Evolutionary conservation across 1,140 invertebrate genomes (phyloP).

Genomic region (Rhagoletis pomonella): DNA sequence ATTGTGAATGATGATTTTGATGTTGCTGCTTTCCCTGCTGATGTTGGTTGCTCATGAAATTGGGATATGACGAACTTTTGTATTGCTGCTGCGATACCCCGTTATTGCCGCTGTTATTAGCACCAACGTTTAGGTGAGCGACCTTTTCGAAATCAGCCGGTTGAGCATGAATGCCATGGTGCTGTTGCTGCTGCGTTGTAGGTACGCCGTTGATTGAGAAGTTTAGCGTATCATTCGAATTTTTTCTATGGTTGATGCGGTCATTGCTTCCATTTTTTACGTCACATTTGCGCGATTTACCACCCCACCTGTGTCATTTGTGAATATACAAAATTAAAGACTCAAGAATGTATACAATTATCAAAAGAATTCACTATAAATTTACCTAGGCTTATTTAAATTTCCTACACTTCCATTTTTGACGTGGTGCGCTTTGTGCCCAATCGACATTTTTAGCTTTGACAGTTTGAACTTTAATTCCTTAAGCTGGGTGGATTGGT

Average conservation of each 20-base stretch:
- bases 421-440: constrained; percentile 68
- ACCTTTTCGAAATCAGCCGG: constrained; percentile 56
- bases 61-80: constrained; percentile 76
- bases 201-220: constrained; percentile 64
- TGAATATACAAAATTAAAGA: not conserved
- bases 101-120: constrained; percentile 62
- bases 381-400: constrained; percentile 69
- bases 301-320: constrained; percentile 65
- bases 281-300: constrained; percentile 70
- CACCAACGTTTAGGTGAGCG: constrained; percentile 56
- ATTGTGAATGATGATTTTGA: constrained; percentile 55
- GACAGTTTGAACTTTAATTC: constrained; percentile 72
- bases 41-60: constrained; percentile 66
- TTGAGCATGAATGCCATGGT: constrained; percentile 58
- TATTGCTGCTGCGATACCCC: constrained; percentile 66
- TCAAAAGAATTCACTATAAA: not conserved
- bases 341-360: not conserved
- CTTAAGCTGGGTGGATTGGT: constrained; percentile 71
- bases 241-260: constrained; percentile 72
- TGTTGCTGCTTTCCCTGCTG: constrained; percentile 56
- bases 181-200: constrained; percentile 61
- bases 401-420: constrained; percentile 64
- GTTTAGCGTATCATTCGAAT: constrained; percentile 71
- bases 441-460: constrained; percentile 71
- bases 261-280: constrained; percentile 70